phyloP scores from a whole-genome alignment of 2,888 invertebrate genomes.

The Yponomeuta plumbellus region DNA sequence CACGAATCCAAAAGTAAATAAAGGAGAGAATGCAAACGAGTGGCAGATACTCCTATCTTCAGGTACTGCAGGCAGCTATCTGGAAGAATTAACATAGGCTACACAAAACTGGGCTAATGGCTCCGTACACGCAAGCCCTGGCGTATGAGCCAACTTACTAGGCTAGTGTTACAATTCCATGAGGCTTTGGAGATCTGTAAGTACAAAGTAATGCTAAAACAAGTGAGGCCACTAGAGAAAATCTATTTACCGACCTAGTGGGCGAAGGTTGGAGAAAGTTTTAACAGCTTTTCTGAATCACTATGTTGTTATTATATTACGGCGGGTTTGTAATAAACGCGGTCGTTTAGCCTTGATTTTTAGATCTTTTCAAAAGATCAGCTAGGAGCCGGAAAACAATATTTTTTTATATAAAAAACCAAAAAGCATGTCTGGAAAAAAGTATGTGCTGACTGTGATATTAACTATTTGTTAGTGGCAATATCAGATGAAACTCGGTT shows the following conservation, averaged over 20 bases:
- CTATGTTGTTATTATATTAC: not conserved
- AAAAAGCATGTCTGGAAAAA: not conserved
- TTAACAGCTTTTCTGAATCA: not conserved
- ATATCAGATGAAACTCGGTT: too few relatives aligned
- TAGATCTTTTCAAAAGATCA: not conserved
- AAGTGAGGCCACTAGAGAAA: not conserved
- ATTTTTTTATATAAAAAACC: not conserved
- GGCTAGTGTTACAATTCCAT: not conserved
- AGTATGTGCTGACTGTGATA: too few relatives aligned
- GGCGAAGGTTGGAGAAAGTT: not conserved
- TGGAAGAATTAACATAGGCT: constrained; percentile 14
- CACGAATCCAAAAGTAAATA: not conserved
- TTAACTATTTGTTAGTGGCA: too few relatives aligned
- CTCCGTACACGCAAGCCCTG: not conserved
- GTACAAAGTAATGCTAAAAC: not conserved
- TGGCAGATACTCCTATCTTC: not conserved
- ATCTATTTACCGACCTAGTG: not conserved
- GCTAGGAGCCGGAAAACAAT: not conserved
- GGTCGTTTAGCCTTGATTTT: not conserved
- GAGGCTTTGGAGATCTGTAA: not conserved
- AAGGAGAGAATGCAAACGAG: not conserved
- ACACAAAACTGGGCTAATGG: constrained; percentile 10
- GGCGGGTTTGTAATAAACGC: not conserved
- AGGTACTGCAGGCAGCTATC: not conserved
- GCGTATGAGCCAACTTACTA: not conserved